Base-by-base conservation (phyloP, 2,888 invertebrate species). In the Cantharis rufa region DNA sequence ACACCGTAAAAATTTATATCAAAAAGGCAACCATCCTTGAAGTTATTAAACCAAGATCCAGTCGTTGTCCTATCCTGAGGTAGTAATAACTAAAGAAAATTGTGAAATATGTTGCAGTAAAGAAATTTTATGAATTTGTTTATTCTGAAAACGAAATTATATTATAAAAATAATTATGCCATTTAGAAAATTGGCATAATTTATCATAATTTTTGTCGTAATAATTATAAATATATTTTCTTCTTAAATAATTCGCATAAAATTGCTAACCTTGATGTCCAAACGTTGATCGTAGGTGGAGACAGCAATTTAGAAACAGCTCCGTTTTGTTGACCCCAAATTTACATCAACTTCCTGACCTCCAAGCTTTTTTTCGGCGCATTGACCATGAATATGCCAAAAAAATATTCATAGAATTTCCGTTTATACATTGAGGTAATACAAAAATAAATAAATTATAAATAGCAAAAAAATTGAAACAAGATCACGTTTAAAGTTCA, bases 21-120 rank as follows among this genome's bases (percentile, higher is more conserved):
- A 78, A 78, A 78, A 78, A 72, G 78, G 78, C 78, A 69, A 69
- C 62, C 75, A 75, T 78, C 75, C 78, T 78, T 78, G 78, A 68
- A 72, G 72, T 78, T 78, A 70, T 62, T 27, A 75, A 72, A 63
- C 68, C 69, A 72, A 69, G 72, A 75, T 75, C 66, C 75, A 72
- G 78, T 75, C 78, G 72, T 75, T 75, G 75, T 78, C 75, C 78
- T 78, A 63, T 27, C 28, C 13, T 27, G 28, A 21, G 16, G 64
- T 16, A 16, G 64, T 21, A 64, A 21, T 64, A 21, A 21, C 64
- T 21, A 16, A 48, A 48, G 48, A 48, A 48, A 48, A 48, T 48
- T 48, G 48, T 48, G 48, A 48, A 48, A 48, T 48, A 48, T 48
- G 48, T 48, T 48, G 48, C 48, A 48, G n/a, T 48, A 48, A 48